Evolutionary conservation across 2,888 invertebrate species (phyloP), one percentile per base, ranked within the genome.

Genomic region (Clitarchus hookeri): DNA sequence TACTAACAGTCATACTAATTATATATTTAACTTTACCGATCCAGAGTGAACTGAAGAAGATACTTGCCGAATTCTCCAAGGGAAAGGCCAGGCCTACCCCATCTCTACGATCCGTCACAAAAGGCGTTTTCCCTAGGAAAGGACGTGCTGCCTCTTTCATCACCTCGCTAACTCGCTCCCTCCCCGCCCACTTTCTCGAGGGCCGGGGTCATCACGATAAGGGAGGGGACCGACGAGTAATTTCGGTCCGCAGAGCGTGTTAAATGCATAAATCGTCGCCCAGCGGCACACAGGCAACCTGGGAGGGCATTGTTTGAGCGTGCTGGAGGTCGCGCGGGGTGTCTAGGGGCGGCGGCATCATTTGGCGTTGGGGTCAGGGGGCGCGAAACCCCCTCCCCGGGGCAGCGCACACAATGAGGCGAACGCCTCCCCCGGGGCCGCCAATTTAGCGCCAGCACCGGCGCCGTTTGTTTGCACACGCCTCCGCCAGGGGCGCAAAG

Each of bases 371-470:
- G n/a, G 65, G 65, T 65, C 65, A 65, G 65, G 16, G 65, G 65
- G 3, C 65, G 65, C 65, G 65, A 65, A 19, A 6, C 65, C 65
- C n/a, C 65, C n/a, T 2, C 65, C 65, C 65, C 1, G 65, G 65
- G 65, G 23, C 48, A 11, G 48, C 65, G 65, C 65, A 65, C 65
- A 65, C 65, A 65, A 65, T 65, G 65, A 65, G 65, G 65, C 65
- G 65, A 65, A n/a, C 19, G 48, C 48, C 48, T 48, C 65, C 65
- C 65, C n/a, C 23, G 65, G 23, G 65, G 65, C n/a, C n/a, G n/a
- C 65, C 65, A 65, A 65, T 65, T 65, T 65, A 65, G 65, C 65
- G 65, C 65, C 65, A n/a, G 65, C 65, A 65, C 65, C 65, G n/a
- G 0, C n/a, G 65, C 19, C 65, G 65, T 65, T 65, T 65, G 65